Evolutionary conservation across 2,888 invertebrate genomes (phyloP).

Genomic region (Ptychoptera albimana): DNA sequence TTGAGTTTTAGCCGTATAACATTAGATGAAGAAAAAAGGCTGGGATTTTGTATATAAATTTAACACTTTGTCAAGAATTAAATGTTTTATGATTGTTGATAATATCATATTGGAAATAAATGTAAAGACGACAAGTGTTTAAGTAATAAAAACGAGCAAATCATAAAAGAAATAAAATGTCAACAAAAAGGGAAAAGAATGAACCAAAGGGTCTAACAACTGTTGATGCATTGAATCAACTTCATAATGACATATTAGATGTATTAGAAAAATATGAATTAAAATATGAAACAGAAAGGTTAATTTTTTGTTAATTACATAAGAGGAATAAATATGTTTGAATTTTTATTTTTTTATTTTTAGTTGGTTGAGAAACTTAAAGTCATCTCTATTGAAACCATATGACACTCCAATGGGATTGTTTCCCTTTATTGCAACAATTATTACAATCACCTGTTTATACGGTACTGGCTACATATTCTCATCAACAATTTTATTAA

Average conservation of each 20-base stretch:
- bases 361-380: constrained; percentile 18
- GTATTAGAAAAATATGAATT: constrained; percentile 47
- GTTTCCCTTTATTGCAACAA: constrained; percentile 41
- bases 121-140: no score
- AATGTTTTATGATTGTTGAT: no score
- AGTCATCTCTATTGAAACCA: constrained; percentile 25
- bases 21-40: no score
- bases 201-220: constrained; percentile 42
- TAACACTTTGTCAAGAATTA: no score
- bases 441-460: constrained; percentile 37
- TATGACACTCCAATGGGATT: constrained; percentile 48
- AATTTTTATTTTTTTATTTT: constrained; percentile 15
- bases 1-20: no score
- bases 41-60: no score
- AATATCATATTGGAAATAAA: no score
- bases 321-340: constrained; percentile 33
- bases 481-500: constrained; percentile 28
- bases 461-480: constrained; percentile 29
- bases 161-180: background rate
- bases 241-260: constrained; percentile 51
- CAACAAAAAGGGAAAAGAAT: constrained; percentile 26
- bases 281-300: constrained; percentile 39
- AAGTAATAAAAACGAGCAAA: no score
- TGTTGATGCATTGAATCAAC: constrained; percentile 46
- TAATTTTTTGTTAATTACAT: constrained; percentile 32